These are phyloP conservation scores for Erpornis zantholeuca DNA, from an alignment of 2,113 vertebrate species.

Conservation along the genomic window DNA sequence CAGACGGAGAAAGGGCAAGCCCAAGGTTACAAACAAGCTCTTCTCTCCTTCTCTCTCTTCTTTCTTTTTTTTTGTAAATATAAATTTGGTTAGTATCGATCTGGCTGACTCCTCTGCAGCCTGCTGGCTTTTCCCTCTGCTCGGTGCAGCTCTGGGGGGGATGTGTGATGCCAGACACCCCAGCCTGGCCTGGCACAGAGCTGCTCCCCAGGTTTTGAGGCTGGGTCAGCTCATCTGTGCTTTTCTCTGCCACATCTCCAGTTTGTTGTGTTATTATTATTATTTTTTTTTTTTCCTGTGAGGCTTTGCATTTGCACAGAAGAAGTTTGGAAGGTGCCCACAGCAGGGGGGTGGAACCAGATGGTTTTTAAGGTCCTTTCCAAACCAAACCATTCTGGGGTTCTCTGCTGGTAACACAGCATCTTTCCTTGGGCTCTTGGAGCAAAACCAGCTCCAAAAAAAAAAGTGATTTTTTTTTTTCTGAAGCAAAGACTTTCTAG, in stretches of 20 bases:
- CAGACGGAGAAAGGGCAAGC: neutral
- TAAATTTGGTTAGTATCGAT: neutral
- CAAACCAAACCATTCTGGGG: neutral
- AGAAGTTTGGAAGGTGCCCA: neutral
- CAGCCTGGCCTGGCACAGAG: rapidly evolving
- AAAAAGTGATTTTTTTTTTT: neutral
- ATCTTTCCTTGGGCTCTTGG: neutral
- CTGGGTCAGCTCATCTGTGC: rapidly evolving
- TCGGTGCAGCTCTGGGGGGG: no score
- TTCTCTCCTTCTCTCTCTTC: neutral
- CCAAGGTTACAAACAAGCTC: neutral
- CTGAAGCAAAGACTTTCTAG: neutral
- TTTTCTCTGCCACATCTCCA: neutral
- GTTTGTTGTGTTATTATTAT: neutral
- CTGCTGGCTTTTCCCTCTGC: neutral
- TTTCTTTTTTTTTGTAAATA: neutral
- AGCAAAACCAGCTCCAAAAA: neutral
- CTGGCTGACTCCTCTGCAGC: neutral
- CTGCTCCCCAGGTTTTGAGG: neutral
- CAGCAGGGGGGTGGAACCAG: neutral
- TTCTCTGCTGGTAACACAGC: neutral
- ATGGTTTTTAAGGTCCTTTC: neutral
- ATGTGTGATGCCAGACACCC: neutral
- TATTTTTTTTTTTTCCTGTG: neutral
- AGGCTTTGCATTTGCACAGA: neutral